These are phyloP conservation scores for Dasyurus viverrinus DNA, from an alignment of 2,113 vertebrate species.

Conservation along the genomic window DNA sequence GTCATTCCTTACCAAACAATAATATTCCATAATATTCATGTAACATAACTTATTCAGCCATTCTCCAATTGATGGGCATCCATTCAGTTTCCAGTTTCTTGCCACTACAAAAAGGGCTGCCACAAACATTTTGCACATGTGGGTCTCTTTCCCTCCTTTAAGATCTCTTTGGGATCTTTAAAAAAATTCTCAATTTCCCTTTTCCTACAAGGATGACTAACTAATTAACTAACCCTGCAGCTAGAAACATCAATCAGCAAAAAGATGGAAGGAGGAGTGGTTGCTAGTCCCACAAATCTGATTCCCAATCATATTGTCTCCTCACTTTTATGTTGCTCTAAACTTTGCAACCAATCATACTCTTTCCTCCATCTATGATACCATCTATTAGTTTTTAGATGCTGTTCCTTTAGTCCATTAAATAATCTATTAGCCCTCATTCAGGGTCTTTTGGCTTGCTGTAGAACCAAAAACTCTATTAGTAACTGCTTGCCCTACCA, in stretches of 20 bases:
- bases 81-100: too few species aligned
- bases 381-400: not conserved
- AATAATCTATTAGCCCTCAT: not conserved
- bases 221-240: not conserved
- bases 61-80: too few species aligned
- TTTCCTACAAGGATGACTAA: not conserved
- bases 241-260: not conserved
- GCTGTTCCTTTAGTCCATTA: not conserved
- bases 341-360: not conserved
- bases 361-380: not conserved
- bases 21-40: too few species aligned
- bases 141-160: too few species aligned
- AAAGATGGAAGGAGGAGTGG: not conserved
- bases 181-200: too few species aligned
- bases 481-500: not conserved
- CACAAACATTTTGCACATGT: too few species aligned
- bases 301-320: not conserved
- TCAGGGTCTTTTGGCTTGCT: not conserved
- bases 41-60: too few species aligned
- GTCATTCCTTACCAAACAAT: too few species aligned
- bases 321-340: not conserved
- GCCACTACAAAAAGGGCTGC: too few species aligned
- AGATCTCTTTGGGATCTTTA: too few species aligned
- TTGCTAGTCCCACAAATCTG: not conserved
- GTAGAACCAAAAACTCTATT: not conserved